phyloP scores from a whole-genome alignment of 2,888 invertebrate species.

The Leptothorax acervorum region DNA sequence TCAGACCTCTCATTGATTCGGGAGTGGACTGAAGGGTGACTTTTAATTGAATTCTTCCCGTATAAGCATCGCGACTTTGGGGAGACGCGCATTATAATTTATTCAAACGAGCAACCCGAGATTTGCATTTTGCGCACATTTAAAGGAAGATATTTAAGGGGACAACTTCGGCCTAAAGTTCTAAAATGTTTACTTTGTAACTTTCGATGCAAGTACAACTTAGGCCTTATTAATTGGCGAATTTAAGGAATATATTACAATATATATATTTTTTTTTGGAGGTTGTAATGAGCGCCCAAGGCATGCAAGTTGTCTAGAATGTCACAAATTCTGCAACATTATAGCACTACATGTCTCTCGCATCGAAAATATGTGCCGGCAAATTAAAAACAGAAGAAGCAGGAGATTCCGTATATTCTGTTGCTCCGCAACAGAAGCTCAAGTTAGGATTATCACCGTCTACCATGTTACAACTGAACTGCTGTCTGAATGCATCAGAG shows the following conservation, averaged over 20 bases:
- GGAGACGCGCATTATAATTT: slow-evolving; percentile 32
- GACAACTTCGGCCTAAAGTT: slow-evolving; percentile 20
- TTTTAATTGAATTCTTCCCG: slow-evolving; percentile 52
- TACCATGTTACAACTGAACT: neutral
- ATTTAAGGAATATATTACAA: neutral
- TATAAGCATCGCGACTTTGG: neutral
- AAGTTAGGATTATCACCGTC: neutral
- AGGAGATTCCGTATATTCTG: neutral
- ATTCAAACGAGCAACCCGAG: slow-evolving; percentile 12
- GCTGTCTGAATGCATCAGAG: neutral
- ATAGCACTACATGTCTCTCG: neutral
- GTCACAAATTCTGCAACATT: neutral
- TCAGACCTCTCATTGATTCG: slow-evolving; percentile 26
- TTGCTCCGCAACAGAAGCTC: neutral
- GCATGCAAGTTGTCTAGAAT: neutral
- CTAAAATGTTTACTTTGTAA: slow-evolving; percentile 12
- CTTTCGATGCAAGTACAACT: neutral
- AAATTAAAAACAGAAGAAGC: neutral
- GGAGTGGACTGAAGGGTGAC: slow-evolving; percentile 36
- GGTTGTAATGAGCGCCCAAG: neutral
- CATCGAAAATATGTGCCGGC: neutral
- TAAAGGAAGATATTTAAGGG: slow-evolving; percentile 23
- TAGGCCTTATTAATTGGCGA: slow-evolving; percentile 31
- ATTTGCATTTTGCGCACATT: slow-evolving; percentile 45
- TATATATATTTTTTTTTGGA: neutral